Percentiles rank a stretch among this genome's conserved stretches.
Conservation (phyloP, 2,797 vertebrate species). For the Menidia menidia region DNA sequence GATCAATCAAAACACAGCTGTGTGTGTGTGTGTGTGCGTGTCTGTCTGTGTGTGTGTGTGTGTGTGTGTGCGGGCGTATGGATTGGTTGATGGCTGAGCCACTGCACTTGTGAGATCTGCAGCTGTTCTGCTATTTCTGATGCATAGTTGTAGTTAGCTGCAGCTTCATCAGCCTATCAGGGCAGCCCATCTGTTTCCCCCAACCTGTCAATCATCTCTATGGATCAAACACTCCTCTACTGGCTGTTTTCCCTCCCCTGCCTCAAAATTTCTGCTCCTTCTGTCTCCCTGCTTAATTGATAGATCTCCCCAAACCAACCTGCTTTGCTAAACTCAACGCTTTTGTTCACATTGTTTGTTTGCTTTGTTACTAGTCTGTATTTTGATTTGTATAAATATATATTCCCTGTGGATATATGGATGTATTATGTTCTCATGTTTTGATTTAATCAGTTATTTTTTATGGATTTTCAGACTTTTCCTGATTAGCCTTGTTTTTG, state of each 20-base stretch:
- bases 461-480: conserved; percentile 55
- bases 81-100: conserved; percentile 30
- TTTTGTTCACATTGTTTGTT: conserved; percentile 59
- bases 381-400: conserved; percentile 60
- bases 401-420: conserved; percentile 74
- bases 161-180: conserved; percentile 52
- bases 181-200: conserved; percentile 51
- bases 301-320: conserved; percentile 4
- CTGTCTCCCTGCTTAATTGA: conserved; percentile 27
- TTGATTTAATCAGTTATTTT: conserved; percentile 64
- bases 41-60: conserved; percentile 48
- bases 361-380: conserved; percentile 49
- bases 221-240: conserved; percentile 36
- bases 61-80: conserved; percentile 37
- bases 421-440: conserved; percentile 64
- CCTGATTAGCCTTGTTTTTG: conserved; percentile 71
- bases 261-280: conserved; percentile 45
- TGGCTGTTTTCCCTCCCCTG: conserved; percentile 30
- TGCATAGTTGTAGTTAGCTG: conserved; percentile 63
- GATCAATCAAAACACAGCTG: conserved; percentile 71
- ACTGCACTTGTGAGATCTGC: conserved; percentile 48
- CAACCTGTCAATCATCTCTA: conserved; percentile 59
- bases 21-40: conserved; percentile 56
- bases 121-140: conserved; percentile 56
- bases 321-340: conserved; percentile 38